Conservation (phyloP, 2,888 invertebrate species). For the Sabatieria punctata region DNA sequence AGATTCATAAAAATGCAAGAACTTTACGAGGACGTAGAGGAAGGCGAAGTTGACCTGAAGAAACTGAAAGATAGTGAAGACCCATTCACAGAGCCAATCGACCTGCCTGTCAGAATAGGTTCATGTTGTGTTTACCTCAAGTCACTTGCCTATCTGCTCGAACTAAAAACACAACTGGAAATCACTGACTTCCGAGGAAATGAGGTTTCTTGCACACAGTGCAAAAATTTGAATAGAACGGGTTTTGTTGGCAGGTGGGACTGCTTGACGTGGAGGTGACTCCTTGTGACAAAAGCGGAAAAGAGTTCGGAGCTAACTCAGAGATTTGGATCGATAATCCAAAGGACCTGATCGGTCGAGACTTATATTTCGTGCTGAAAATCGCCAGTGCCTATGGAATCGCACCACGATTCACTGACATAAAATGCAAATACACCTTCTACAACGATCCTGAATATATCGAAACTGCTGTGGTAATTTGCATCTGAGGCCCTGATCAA, state of each 20-base stretch:
- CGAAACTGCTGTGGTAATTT: background rate
- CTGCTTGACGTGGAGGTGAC: constrained; percentile 32
- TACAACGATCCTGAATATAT: constrained; percentile 33
- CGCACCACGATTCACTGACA: constrained; percentile 8
- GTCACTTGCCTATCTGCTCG: constrained; percentile 31
- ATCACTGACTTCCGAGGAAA: constrained; percentile 36
- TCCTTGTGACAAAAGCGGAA: constrained; percentile 36
- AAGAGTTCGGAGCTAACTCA: constrained; percentile 31
- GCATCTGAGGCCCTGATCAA: background rate
- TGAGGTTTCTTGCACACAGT: no score
- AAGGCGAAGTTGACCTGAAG: constrained; percentile 31
- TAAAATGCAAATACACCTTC: constrained; percentile 29
- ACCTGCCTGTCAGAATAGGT: constrained; percentile 36
- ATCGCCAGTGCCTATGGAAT: constrained; percentile 35
- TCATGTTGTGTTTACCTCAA: constrained; percentile 29
- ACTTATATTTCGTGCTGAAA: constrained; percentile 35
- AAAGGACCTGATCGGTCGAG: constrained; percentile 33
- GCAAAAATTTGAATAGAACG: no score
- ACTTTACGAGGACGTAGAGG: constrained; percentile 37
- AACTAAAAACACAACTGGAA: constrained; percentile 36
- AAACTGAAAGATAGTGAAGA: constrained; percentile 32
- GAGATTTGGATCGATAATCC: constrained; percentile 36
- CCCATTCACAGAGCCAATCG: constrained; percentile 37
- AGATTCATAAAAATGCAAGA: constrained; percentile 39
- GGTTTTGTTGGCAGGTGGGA: no score